These are phyloP conservation scores for Unio pictorum DNA, from an alignment of 2,888 invertebrate genomes.

Conservation along the genomic window DNA sequence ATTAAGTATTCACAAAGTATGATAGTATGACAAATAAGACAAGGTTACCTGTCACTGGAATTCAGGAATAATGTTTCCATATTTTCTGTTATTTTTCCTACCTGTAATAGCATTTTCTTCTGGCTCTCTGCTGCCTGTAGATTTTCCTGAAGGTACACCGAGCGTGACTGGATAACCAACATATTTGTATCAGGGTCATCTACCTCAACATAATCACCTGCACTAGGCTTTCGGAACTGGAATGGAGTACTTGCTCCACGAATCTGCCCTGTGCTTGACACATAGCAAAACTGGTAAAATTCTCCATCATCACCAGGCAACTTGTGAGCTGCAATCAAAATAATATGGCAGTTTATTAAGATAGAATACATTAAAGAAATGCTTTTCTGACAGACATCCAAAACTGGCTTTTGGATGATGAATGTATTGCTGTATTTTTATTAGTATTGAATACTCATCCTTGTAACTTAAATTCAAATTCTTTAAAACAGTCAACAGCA, in stretches of 20 bases:
- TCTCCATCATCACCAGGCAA: constrained; percentile 70
- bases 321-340: constrained; percentile 52
- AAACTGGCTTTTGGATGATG: too few species aligned
- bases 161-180: constrained; percentile 64
- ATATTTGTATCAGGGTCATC: constrained; percentile 67
- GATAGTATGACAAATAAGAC: too few species aligned
- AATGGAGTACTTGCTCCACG: constrained; percentile 71
- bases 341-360: background rate
- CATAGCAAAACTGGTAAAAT: constrained; percentile 72
- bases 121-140: constrained; percentile 47
- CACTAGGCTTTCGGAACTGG: constrained; percentile 63
- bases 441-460: too few species aligned
- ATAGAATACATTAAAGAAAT: too few species aligned
- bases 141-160: constrained; percentile 62
- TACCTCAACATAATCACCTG: constrained; percentile 66
- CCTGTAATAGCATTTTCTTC: constrained; percentile 42
- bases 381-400: too few species aligned
- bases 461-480: too few species aligned
- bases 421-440: too few species aligned
- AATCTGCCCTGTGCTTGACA: constrained; percentile 61
- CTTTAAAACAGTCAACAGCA: too few species aligned
- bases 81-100: constrained; percentile 8
- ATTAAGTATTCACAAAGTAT: too few species aligned
- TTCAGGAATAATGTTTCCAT: background rate
- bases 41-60: too few species aligned